phyloP scores from a whole-genome alignment of 2,113 vertebrate genomes.

The Oxyruncus cristatus region DNA sequence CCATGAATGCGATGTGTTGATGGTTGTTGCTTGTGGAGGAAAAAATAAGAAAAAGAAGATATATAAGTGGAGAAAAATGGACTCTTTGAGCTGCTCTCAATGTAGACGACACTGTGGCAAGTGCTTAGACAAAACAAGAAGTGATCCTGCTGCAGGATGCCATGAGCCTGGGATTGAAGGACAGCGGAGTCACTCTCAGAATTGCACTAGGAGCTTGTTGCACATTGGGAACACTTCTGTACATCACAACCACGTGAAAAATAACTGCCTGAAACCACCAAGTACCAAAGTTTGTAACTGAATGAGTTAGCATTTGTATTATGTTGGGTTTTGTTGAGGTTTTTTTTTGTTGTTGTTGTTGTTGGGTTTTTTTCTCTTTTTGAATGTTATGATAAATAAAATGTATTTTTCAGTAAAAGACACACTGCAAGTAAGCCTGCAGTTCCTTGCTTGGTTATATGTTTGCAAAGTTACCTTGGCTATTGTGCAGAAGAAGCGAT shows the following conservation, averaged over 20 bases:
- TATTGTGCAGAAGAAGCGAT: background rate
- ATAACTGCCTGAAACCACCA: background rate
- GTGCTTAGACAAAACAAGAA: background rate
- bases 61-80: background rate
- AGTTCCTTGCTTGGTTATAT: background rate
- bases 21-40: background rate
- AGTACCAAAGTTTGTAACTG: constrained; percentile 55
- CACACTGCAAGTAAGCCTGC: constrained; percentile 53
- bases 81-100: constrained; percentile 46
- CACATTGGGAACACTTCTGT: background rate
- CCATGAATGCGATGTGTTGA: background rate
- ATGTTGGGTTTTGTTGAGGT: background rate
- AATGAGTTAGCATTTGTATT: constrained; percentile 67
- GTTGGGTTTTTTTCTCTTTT: constrained; percentile 33
- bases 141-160: background rate
- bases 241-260: background rate
- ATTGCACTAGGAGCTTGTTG: constrained; percentile 4
- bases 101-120: background rate
- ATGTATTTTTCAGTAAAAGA: constrained; percentile 79
- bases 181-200: background rate
- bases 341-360: background rate
- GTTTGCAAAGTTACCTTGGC: background rate
- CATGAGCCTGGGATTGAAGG: background rate
- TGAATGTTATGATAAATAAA: constrained; percentile 69
- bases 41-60: background rate